A percentile compares a stretch with the other conserved stretches of the same genome.
Evolutionary conservation across 1,140 invertebrate species (phyloP).

Genomic region (Parasteatoda tepidariorum): DNA sequence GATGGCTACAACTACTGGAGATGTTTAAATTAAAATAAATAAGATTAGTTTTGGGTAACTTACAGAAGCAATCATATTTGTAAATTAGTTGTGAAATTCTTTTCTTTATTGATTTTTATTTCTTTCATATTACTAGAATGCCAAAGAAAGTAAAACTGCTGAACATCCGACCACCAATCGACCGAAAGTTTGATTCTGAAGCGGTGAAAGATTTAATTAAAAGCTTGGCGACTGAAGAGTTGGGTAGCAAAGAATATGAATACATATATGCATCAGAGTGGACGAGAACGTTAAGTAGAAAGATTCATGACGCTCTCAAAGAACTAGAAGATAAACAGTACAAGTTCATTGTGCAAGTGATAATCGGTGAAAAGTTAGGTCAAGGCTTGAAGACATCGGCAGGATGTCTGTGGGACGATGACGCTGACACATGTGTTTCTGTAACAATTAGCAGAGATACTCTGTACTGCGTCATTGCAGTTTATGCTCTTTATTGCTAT

Average conservation of each 20-base stretch:
- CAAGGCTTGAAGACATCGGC: slow-evolving; percentile 13
- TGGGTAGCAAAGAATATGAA: slow-evolving; percentile 9
- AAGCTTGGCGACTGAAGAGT: background rate
- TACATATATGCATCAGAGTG: slow-evolving; percentile 8
- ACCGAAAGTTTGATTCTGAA: background rate
- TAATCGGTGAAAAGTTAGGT: slow-evolving; percentile 21
- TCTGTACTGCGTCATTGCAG: slow-evolving; percentile 28
- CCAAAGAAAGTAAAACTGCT: slow-evolving; percentile 2
- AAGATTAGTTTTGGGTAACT: no score
- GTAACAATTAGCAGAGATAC: slow-evolving; percentile 21
- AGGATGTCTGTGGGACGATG: slow-evolving; percentile 31
- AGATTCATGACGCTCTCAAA: slow-evolving; percentile 14
- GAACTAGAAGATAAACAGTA: background rate
- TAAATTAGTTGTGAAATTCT: no score
- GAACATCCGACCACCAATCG: slow-evolving; percentile 5
- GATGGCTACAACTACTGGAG: no score
- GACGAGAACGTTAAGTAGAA: background rate
- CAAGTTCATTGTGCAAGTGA: slow-evolving; percentile 27
- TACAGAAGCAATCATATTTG: no score
- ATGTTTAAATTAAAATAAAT: no score
- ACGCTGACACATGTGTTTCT: slow-evolving; percentile 2
- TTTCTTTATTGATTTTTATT: no score
- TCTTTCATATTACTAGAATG: no score
- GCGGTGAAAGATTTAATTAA: background rate
- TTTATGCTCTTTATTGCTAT: slow-evolving; percentile 30